Percentiles rank a stretch among this genome's conserved stretches.
Evolutionary conservation across 2,797 vertebrate genomes (phyloP).

Genomic region (Staurois parvus): DNA sequence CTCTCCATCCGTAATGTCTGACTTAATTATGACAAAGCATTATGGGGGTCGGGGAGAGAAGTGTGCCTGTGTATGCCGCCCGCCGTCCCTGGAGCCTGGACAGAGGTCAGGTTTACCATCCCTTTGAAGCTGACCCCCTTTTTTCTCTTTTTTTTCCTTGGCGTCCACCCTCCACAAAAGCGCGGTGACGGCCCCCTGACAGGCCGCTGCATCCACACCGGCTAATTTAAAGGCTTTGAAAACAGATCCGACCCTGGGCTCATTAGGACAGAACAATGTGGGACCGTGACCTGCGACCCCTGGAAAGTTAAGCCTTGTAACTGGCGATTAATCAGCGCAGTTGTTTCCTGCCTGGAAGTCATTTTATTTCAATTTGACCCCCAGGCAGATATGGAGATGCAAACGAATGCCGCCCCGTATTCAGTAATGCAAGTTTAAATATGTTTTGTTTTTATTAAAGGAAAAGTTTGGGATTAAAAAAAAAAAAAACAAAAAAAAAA

Average conservation of each 20-base stretch:
- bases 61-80: not conserved
- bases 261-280: slow-evolving; percentile 47
- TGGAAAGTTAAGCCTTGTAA: not conserved
- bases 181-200: slow-evolving; percentile 27
- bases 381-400: too few species aligned
- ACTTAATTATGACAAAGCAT: slow-evolving; percentile 48
- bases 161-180: slow-evolving; percentile 10
- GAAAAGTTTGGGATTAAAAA: too few species aligned
- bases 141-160: not conserved
- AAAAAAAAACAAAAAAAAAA: too few species aligned
- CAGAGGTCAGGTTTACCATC: slow-evolving; percentile 51
- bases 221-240: slow-evolving; percentile 42
- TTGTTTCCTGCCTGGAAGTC: slow-evolving; percentile 7
- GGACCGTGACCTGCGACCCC: slow-evolving; percentile 16
- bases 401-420: too few species aligned
- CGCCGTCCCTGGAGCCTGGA: slow-evolving; percentile 1
- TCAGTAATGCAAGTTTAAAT: too few species aligned
- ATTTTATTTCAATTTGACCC: not conserved
- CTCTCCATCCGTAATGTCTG: slow-evolving; percentile 29
- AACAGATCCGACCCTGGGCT: slow-evolving; percentile 19
- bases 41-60: slow-evolving; percentile 11
- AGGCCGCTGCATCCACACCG: slow-evolving; percentile 11
- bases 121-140: slow-evolving; percentile 40
- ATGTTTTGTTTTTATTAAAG: too few species aligned
- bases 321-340: not conserved